Conservation (phyloP, 2,888 invertebrate genomes). For the Conus canariensis region DNA sequence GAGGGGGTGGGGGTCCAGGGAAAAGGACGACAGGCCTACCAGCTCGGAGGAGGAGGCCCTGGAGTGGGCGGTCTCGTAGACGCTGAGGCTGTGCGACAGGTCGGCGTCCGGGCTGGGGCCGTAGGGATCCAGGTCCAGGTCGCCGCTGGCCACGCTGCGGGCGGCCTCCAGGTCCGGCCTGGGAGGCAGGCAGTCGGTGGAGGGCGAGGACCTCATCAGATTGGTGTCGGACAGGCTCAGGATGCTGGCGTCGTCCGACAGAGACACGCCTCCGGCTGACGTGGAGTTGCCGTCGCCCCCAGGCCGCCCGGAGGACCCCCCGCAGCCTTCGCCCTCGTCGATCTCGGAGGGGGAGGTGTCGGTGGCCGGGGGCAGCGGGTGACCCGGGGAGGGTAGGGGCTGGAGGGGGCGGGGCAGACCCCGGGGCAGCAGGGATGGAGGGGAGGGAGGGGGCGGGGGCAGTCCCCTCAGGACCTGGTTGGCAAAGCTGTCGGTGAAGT, state of each 20-base stretch:
- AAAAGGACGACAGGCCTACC: conserved; percentile 27
- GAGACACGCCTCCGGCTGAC: conserved; percentile 61
- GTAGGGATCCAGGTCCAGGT: not conserved
- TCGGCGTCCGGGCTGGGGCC: conserved; percentile 9
- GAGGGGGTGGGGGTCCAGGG: conserved; percentile 35
- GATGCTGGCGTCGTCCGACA: conserved; percentile 56
- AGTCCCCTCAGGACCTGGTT: conserved; percentile 11
- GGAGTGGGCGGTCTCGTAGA: conserved; percentile 49
- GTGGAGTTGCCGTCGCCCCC: conserved; percentile 51
- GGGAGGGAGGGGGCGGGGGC: not conserved
- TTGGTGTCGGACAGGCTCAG: conserved; percentile 57
- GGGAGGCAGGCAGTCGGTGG: conserved; percentile 44
- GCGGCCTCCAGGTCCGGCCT: conserved; percentile 31
- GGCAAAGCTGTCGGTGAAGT: conserved; percentile 65
- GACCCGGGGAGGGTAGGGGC: not conserved
- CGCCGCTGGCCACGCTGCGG: conserved; percentile 24
- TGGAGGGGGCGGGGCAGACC: conserved; percentile 9
- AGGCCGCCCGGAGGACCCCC: conserved; percentile 41
- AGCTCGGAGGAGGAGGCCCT: conserved; percentile 43
- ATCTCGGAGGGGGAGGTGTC: conserved; percentile 72
- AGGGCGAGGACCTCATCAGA: conserved; percentile 55
- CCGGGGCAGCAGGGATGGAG: not conserved
- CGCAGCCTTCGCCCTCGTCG: conserved; percentile 64
- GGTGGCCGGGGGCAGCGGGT: conserved; percentile 46
- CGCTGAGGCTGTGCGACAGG: conserved; percentile 48